Conservation (phyloP, 2,113 vertebrate species). For the Pampusana beccarii region DNA sequence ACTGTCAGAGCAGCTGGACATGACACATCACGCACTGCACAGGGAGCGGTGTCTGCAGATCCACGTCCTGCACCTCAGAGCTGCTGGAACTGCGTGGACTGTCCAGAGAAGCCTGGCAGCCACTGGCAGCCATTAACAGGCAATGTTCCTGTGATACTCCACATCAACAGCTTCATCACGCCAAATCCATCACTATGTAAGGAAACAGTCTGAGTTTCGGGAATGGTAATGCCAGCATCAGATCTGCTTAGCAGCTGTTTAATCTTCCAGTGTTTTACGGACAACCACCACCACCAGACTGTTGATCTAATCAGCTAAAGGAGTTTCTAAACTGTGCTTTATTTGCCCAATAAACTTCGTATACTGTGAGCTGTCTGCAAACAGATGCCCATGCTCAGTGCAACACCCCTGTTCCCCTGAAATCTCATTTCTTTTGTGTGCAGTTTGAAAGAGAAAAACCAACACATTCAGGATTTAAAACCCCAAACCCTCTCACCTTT, state of each 20-base stretch:
- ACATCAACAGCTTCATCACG: background rate
- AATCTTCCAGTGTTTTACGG: background rate
- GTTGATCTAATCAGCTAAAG: background rate
- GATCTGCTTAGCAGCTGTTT: background rate
- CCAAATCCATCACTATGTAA: background rate
- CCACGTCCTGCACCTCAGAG: background rate
- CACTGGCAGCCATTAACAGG: background rate
- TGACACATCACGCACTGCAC: background rate
- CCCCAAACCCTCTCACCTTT: background rate
- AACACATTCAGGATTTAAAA: background rate
- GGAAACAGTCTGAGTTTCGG: background rate
- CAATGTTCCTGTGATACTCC: background rate
- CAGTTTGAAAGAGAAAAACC: background rate
- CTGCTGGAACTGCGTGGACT: fast-evolving
- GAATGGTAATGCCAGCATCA: background rate
- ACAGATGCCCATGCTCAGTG: fast-evolving
- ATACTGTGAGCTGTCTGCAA: background rate
- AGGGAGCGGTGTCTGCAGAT: background rate
- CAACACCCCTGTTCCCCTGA: background rate
- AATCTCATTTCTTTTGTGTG: background rate
- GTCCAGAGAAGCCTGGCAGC: background rate
- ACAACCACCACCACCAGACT: background rate
- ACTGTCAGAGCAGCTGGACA: background rate
- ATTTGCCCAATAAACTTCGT: background rate
- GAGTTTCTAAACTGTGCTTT: background rate